A percentile compares a stretch with the other conserved stretches of the same genome.
Evolutionary conservation across 2,888 invertebrate species (phyloP).

Genomic region (Tridacna gigas): DNA sequence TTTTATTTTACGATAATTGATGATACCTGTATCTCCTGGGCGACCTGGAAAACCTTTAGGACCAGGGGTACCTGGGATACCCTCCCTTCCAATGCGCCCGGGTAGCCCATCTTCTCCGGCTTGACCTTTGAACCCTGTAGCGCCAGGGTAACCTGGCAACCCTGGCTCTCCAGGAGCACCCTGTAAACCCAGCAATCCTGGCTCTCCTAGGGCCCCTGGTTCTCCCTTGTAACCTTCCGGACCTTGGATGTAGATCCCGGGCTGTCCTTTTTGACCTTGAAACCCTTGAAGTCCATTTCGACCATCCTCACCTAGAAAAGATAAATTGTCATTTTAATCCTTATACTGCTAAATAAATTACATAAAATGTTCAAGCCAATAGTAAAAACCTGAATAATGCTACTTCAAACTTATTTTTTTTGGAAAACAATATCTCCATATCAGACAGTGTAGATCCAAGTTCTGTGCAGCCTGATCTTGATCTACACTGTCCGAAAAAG

Average conservation of each 20-base stretch:
- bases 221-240: conserved; percentile 61
- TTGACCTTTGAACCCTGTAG: conserved; percentile 67
- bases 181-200: conserved; percentile 54
- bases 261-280: conserved; percentile 60
- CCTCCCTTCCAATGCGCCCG: conserved; percentile 51
- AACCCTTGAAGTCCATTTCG: conserved; percentile 62
- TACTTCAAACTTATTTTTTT: too few species aligned
- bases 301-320: conserved; percentile 35
- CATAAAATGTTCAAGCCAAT: too few species aligned
- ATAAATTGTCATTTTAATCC: too few species aligned
- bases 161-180: conserved; percentile 70
- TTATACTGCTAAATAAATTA: too few species aligned
- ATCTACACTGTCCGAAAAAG: too few species aligned
- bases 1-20: too few species aligned
- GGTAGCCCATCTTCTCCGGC: conserved; percentile 38
- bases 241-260: conserved; percentile 49
- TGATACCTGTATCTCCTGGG: conserved; percentile 68
- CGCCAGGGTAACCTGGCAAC: conserved; percentile 73
- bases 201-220: conserved; percentile 45
- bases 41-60: conserved; percentile 65
- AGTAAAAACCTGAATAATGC: too few species aligned
- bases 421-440: too few species aligned
- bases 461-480: too few species aligned
- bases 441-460: too few species aligned
- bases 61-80: conserved; percentile 43